Conservation (phyloP, 2,797 vertebrate genomes). For the Acridotheres tristis region DNA sequence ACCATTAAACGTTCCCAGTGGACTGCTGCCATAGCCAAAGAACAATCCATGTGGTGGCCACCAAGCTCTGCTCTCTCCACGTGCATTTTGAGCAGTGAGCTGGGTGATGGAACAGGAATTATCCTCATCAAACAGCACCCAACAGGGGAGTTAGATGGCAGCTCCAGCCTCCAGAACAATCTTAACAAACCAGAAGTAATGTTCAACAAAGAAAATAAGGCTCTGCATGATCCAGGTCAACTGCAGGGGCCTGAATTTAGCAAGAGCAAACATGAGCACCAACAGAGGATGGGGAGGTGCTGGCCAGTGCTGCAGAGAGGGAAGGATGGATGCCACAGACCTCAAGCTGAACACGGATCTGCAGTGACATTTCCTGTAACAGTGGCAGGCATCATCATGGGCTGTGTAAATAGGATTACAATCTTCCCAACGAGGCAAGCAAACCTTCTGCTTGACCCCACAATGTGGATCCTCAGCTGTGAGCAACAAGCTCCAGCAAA, state of each 20-base stretch:
- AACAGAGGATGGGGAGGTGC: not conserved
- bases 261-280: not conserved
- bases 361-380: not conserved
- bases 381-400: not conserved
- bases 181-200: not conserved
- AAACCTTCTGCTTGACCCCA: not conserved
- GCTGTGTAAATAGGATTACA: not conserved
- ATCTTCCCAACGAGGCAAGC: not conserved
- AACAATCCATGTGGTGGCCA: not conserved
- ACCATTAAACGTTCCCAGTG: not conserved
- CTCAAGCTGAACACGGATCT: not conserved
- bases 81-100: not conserved
- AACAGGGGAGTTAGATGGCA: not conserved
- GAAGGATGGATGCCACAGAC: not conserved
- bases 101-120: not conserved
- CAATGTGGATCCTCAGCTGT: not conserved
- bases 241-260: not conserved
- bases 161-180: not conserved
- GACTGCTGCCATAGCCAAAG: not conserved
- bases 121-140: not conserved
- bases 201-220: not conserved
- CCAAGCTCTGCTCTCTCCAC: not conserved
- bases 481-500: not conserved
- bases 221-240: not conserved
- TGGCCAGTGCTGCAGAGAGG: not conserved